phyloP scores from a whole-genome alignment of 2,888 invertebrate species.

The Osedax fenrisi region DNA sequence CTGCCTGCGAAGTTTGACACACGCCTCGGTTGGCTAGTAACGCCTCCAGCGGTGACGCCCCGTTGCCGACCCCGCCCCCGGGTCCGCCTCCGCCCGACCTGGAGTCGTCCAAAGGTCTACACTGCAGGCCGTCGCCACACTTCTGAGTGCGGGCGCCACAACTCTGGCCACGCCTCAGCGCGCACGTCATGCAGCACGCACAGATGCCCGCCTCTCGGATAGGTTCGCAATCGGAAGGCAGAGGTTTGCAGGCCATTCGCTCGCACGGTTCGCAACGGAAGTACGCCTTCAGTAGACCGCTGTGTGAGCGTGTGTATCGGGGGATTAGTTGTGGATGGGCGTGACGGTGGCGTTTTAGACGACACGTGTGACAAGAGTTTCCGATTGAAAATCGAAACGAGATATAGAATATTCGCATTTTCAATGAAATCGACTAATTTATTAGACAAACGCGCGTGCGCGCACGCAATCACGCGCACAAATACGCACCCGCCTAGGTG shows the following conservation, averaged over 20 bases:
- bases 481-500: too few relatives aligned
- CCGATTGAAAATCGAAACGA: too few relatives aligned
- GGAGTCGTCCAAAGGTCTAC: slow-evolving; percentile 3
- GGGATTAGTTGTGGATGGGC: too few relatives aligned
- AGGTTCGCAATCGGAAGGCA: slow-evolving; percentile 23
- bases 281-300: slow-evolving; percentile 7
- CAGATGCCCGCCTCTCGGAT: slow-evolving; percentile 29
- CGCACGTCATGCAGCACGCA: slow-evolving; percentile 30
- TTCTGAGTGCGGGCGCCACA: slow-evolving; percentile 29
- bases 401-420: too few relatives aligned
- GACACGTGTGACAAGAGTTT: too few relatives aligned
- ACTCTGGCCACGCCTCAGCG: slow-evolving; percentile 17
- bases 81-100: not conserved
- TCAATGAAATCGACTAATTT: too few relatives aligned
- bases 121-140: slow-evolving; percentile 27
- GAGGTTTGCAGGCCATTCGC: not conserved
- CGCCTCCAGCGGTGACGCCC: slow-evolving; percentile 6
- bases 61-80: not conserved
- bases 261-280: slow-evolving; percentile 15
- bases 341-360: too few relatives aligned
- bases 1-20: not conserved
- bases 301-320: not conserved
- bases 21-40: slow-evolving; percentile 7
- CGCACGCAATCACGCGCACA: too few relatives aligned
- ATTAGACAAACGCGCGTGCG: too few relatives aligned